phyloP scores from a whole-genome alignment of 2,888 invertebrate species.

The Tachystola acroxantha region DNA sequence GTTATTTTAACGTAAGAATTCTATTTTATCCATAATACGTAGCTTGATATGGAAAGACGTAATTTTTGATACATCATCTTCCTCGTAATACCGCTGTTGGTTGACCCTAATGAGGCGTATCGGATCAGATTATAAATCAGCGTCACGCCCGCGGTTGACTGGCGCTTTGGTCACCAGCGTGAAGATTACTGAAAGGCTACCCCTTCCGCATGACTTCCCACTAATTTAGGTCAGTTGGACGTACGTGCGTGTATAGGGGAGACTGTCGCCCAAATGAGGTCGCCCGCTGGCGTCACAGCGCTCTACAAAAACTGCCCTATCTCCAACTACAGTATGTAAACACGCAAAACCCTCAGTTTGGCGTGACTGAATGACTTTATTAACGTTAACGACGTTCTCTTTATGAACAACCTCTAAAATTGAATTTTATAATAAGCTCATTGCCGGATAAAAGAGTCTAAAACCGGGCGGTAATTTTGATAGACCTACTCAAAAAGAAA shows the following conservation, averaged over 20 bases:
- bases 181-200: slow-evolving; percentile 21
- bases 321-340: slow-evolving; percentile 9
- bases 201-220: slow-evolving; percentile 27
- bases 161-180: slow-evolving; percentile 16
- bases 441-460: too few species aligned
- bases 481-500: too few species aligned
- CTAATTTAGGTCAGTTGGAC: slow-evolving; percentile 53
- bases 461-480: too few species aligned
- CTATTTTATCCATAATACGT: too few species aligned
- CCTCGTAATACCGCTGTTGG: too few species aligned
- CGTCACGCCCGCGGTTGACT: slow-evolving; percentile 15
- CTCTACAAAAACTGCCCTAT: slow-evolving; percentile 6
- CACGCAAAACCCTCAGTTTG: slow-evolving; percentile 11
- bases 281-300: slow-evolving; percentile 21
- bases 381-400: background rate
- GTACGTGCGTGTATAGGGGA: slow-evolving; percentile 40
- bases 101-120: slow-evolving; percentile 16
- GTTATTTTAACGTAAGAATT: too few species aligned
- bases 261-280: slow-evolving; percentile 44
- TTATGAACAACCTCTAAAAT: background rate
- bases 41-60: too few species aligned
- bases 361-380: slow-evolving; percentile 7
- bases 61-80: too few species aligned
- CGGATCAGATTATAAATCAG: slow-evolving; percentile 20
- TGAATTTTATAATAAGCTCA: slow-evolving; percentile 1